phyloP scores from a whole-genome alignment of 1,140 invertebrate species.

The Caenorhabditis tropicalis region DNA sequence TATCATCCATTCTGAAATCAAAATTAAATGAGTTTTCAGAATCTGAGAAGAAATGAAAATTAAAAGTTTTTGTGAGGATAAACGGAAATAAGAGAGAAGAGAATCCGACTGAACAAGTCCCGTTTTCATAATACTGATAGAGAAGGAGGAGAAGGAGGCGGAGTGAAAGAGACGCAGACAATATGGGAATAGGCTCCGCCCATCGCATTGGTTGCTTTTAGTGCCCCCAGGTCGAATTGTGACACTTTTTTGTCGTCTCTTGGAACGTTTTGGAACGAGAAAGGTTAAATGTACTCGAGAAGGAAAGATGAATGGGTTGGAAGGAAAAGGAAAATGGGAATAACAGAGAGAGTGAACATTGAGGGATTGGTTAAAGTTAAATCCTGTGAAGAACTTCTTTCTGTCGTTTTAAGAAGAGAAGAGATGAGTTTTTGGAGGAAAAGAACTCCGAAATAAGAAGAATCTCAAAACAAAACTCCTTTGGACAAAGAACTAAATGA shows the following conservation, averaged over 20 bases:
- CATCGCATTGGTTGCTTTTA: not conserved
- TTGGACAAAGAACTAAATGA: too few relatives aligned
- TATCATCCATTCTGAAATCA: conserved; percentile 43
- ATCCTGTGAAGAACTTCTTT: too few relatives aligned
- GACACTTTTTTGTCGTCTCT: not conserved
- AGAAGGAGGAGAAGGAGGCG: conserved; percentile 13
- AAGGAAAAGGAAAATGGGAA: not conserved
- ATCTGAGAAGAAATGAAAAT: not conserved
- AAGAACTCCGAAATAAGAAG: too few relatives aligned
- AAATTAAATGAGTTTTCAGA: not conserved
- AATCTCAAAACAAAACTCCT: too few relatives aligned
- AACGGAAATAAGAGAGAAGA: conserved; percentile 22
- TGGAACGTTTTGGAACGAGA: conserved; percentile 33
- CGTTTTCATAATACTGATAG: conserved; percentile 36
- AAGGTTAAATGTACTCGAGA: not conserved
- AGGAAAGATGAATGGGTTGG: not conserved
- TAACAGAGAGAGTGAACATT: not conserved
- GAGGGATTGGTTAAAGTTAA: too few relatives aligned
- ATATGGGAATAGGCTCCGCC: not conserved
- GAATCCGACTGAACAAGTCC: conserved; percentile 39
- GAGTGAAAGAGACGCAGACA: not conserved
- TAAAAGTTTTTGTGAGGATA: not conserved
- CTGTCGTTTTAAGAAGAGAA: too few relatives aligned
- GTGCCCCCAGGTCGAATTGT: conserved; percentile 19
- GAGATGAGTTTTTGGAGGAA: too few relatives aligned